These are phyloP conservation scores for Pleuronectes platessa DNA, from an alignment of 2,113 vertebrate species.

Conservation along the genomic window DNA sequence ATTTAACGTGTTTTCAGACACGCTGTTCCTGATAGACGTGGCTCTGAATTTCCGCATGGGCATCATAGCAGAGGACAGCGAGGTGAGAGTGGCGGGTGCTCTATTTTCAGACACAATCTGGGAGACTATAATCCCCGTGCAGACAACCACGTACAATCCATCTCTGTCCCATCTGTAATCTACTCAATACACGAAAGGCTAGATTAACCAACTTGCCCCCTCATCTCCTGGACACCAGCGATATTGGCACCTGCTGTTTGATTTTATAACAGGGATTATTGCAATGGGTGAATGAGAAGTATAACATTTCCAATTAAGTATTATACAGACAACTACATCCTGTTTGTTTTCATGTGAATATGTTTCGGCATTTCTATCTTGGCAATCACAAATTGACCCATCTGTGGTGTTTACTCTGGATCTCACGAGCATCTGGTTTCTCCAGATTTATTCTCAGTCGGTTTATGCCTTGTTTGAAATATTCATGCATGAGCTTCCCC, in stretches of 20 bases:
- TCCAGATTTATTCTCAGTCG: conserved; percentile 15
- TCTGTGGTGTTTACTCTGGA: conserved; percentile 47
- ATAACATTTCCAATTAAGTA: conserved; percentile 52
- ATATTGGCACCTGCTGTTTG: conserved; percentile 61
- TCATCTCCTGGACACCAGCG: conserved; percentile 10
- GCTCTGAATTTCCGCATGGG: conserved; percentile 83
- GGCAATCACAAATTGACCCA: conserved; percentile 52
- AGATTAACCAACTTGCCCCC: conserved; percentile 62
- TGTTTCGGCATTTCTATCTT: conserved; percentile 16
- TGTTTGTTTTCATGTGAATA: conserved; percentile 52
- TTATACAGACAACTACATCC: conserved; percentile 30
- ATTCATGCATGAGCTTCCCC: conserved; percentile 27
- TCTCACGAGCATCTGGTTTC: conserved; percentile 51
- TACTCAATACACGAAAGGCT: conserved; percentile 61
- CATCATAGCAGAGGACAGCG: conserved; percentile 79
- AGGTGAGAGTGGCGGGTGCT: conserved; percentile 73
- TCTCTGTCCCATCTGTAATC: conserved; percentile 69
- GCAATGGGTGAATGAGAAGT: conserved; percentile 25
- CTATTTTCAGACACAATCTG: conserved; percentile 72
- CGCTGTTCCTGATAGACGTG: conserved; percentile 80
- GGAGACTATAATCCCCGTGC: conserved; percentile 60
- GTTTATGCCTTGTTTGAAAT: conserved; percentile 37
- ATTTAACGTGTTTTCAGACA: conserved; percentile 83
- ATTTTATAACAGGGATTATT: conserved; percentile 71
- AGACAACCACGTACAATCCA: conserved; percentile 59